Conservation (phyloP, 1,140 invertebrate genomes). For the Papilio helenus region DNA sequence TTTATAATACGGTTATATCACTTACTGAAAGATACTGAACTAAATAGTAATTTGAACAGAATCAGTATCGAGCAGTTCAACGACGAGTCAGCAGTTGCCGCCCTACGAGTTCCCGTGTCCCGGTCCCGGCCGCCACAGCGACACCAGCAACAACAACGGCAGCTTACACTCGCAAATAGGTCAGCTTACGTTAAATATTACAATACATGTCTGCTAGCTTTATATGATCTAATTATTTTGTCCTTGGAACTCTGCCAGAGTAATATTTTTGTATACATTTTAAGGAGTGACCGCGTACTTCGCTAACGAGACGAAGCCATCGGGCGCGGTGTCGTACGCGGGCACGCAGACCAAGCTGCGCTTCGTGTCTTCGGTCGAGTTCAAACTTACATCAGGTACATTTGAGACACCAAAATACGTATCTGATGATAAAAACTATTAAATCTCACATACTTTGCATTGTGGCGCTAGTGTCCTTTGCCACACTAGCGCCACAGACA, state of each 20-base stretch:
- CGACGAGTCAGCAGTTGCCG: constrained; percentile 80
- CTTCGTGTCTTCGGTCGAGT: constrained; percentile 90
- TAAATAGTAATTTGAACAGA: constrained; percentile 67
- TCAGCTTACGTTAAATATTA: constrained; percentile 35
- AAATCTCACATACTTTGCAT: no score
- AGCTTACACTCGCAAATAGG: constrained; percentile 58
- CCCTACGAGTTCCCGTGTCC: constrained; percentile 52
- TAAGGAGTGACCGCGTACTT: constrained; percentile 54
- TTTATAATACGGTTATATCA: no score
- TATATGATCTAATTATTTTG: background rate
- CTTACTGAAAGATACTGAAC: background rate
- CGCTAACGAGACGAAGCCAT: constrained; percentile 59
- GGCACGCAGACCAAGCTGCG: constrained; percentile 86
- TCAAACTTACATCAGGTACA: constrained; percentile 88
- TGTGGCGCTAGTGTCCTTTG: no score
- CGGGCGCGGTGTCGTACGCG: constrained; percentile 56
- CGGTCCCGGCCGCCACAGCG: constrained; percentile 55
- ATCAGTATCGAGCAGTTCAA: constrained; percentile 85
- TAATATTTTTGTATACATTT: constrained; percentile 25
- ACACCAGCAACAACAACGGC: constrained; percentile 57
- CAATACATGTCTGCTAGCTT: no score
- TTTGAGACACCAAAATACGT: background rate
- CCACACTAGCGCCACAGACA: background rate
- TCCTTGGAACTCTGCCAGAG: background rate
- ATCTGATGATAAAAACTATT: background rate